phyloP scores from a whole-genome alignment of 2,888 invertebrate genomes.

The Hesperia comma region DNA sequence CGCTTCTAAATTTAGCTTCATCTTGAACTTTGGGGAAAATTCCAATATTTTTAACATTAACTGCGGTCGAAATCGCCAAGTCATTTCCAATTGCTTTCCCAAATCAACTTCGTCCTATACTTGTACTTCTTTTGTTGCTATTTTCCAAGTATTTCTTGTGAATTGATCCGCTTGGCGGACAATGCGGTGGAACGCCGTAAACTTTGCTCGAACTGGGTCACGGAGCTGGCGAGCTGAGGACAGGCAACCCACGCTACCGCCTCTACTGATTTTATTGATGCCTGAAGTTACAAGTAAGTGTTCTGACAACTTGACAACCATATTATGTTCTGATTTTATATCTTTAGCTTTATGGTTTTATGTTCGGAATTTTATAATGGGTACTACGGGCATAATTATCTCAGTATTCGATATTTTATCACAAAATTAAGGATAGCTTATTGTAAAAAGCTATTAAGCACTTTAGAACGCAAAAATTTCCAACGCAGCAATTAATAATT shows the following conservation, averaged over 20 bases:
- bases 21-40: too few relatives aligned
- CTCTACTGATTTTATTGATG: conserved; percentile 32
- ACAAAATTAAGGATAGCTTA: too few relatives aligned
- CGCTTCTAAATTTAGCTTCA: too few relatives aligned
- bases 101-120: conserved; percentile 3
- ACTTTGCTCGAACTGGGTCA: conserved; percentile 30
- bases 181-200: conserved; percentile 32
- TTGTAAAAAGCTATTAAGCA: too few relatives aligned
- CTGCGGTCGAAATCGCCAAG: neutral
- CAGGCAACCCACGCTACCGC: conserved; percentile 24
- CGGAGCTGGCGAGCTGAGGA: conserved; percentile 31
- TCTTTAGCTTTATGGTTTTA: neutral
- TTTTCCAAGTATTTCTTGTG: conserved; percentile 28
- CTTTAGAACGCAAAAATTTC: too few relatives aligned
- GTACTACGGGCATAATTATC: too few relatives aligned
- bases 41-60: neutral
- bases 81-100: conserved; percentile 1
- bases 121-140: conserved; percentile 5
- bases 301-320: conserved; percentile 1
- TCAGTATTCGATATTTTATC: too few relatives aligned
- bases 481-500: too few relatives aligned
- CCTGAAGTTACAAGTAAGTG: conserved; percentile 17
- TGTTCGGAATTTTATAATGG: neutral
- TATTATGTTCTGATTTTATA: neutral
- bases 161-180: conserved; percentile 32